phyloP scores from a whole-genome alignment of 2,888 invertebrate species.

The Horisme vitalbata region DNA sequence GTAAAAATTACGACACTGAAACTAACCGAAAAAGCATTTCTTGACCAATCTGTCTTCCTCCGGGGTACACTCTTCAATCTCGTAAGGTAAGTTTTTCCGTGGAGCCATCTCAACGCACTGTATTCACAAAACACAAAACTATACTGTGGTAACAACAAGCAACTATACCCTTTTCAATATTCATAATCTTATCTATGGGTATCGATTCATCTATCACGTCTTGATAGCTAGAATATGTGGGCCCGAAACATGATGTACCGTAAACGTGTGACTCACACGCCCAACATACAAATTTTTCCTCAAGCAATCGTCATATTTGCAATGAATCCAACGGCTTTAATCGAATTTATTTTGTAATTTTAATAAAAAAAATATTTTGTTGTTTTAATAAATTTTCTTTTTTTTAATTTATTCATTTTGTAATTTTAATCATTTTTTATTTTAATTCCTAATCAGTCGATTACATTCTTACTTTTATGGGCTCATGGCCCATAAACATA shows the following conservation, averaged over 20 bases:
- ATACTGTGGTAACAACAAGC: slow-evolving; percentile 40
- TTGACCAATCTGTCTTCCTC: slow-evolving; percentile 69
- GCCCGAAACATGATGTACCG: not conserved
- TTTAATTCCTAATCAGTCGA: too few species aligned
- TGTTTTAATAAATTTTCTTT: too few species aligned
- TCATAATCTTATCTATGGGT: slow-evolving; percentile 50
- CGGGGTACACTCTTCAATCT: slow-evolving; percentile 55
- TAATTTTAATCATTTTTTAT: too few species aligned
- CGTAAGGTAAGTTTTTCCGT: slow-evolving; percentile 60
- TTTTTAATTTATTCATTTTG: too few species aligned
- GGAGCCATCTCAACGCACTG: slow-evolving; percentile 54
- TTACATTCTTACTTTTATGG: too few species aligned
- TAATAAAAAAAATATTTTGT: too few species aligned
- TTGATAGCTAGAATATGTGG: slow-evolving; percentile 15
- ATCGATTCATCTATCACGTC: slow-evolving; percentile 48
- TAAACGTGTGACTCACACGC: not conserved
- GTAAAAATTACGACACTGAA: slow-evolving; percentile 33
- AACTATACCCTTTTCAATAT: slow-evolving; percentile 48
- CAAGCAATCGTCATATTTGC: too few species aligned
- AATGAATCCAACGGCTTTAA: too few species aligned
- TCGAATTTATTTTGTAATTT: too few species aligned
- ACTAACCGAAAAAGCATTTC: slow-evolving; percentile 68
- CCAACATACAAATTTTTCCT: too few species aligned
- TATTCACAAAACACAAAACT: slow-evolving; percentile 20
- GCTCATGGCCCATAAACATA: too few species aligned